A percentile compares a stretch with the other conserved stretches of the same genome.
Evolutionary conservation across 2,888 invertebrate species (phyloP).

Genomic region (Subacronicta megacephala): DNA sequence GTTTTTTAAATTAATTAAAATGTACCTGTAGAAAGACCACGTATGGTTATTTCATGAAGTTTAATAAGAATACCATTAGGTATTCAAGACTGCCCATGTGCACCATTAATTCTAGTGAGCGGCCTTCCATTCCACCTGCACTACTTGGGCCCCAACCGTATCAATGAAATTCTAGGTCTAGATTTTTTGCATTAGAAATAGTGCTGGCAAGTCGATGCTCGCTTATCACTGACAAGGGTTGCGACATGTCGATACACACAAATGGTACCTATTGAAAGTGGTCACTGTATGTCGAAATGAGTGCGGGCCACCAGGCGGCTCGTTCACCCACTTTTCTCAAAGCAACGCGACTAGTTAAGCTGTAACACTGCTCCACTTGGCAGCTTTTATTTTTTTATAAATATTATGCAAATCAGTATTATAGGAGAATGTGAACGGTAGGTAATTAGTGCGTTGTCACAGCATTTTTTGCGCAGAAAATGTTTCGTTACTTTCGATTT

Average conservation of each 20-base stretch:
- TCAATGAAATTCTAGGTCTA: slow-evolving; percentile 43
- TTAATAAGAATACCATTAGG: slow-evolving; percentile 11
- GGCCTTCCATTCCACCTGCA: slow-evolving; percentile 32
- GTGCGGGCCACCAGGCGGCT: slow-evolving; percentile 57
- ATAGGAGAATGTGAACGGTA: slow-evolving; percentile 35
- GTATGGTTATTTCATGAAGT: not conserved
- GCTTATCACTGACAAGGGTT: slow-evolving; percentile 60
- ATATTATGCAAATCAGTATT: slow-evolving; percentile 62
- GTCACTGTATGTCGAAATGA: slow-evolving; percentile 72
- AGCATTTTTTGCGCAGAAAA: slow-evolving; percentile 36
- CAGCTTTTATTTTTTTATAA: slow-evolving; percentile 46
- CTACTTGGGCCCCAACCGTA: slow-evolving; percentile 28
- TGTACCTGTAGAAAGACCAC: not conserved
- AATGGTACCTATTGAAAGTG: slow-evolving; percentile 66
- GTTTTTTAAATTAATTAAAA: no score
- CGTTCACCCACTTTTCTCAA: slow-evolving; percentile 83
- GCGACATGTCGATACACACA: slow-evolving; percentile 64
- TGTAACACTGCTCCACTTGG: slow-evolving; percentile 62
- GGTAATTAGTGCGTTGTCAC: slow-evolving; percentile 33
- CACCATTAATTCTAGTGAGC: slow-evolving; percentile 13
- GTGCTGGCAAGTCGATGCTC: slow-evolving; percentile 19
- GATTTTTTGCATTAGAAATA: slow-evolving; percentile 35
- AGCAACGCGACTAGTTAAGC: slow-evolving; percentile 68
- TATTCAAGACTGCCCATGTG: slow-evolving; percentile 15
- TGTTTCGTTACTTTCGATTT: slow-evolving; percentile 41